These are phyloP conservation scores for Sebastes oblongus DNA, from an alignment of 2,797 vertebrate genomes.

Conservation along the genomic window DNA sequence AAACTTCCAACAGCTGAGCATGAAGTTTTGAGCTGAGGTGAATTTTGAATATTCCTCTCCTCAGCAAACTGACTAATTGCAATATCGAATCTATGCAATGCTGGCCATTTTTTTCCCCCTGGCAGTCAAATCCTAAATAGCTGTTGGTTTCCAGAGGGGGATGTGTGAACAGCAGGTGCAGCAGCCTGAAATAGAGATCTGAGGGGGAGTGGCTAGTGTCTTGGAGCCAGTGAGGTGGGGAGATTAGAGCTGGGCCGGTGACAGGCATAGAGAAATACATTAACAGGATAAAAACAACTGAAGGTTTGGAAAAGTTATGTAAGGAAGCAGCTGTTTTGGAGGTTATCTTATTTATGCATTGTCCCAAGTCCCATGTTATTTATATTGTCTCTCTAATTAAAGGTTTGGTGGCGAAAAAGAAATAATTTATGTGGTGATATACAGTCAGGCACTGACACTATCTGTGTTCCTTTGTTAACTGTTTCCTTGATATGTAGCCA, in stretches of 20 bases:
- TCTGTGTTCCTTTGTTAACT: constrained; percentile 13
- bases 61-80: constrained; percentile 29
- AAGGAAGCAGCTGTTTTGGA: constrained; percentile 10
- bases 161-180: constrained; percentile 81
- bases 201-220: constrained; percentile 43
- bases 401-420: not conserved
- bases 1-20: not conserved
- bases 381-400: not conserved
- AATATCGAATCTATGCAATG: constrained; percentile 25
- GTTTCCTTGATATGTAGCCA: not conserved
- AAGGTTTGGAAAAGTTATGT: constrained; percentile 22
- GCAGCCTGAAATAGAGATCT: constrained; percentile 79
- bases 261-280: constrained; percentile 31
- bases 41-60: constrained; percentile 8
- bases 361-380: not conserved
- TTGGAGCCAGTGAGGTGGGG: constrained; percentile 62
- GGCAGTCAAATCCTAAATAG: constrained; percentile 58
- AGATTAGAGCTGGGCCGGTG: constrained; percentile 40
- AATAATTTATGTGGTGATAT: not conserved
- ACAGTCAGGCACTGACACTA: not conserved
- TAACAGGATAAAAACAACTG: constrained; percentile 27
- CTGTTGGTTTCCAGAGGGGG: constrained; percentile 65
- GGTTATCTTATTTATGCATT: not conserved
- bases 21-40: not conserved
- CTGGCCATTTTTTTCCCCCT: constrained; percentile 6